A percentile compares a stretch with the other conserved stretches of the same genome.
phyloP scores from a whole-genome alignment of 2,888 invertebrate genomes.

The Macropis europaea region DNA sequence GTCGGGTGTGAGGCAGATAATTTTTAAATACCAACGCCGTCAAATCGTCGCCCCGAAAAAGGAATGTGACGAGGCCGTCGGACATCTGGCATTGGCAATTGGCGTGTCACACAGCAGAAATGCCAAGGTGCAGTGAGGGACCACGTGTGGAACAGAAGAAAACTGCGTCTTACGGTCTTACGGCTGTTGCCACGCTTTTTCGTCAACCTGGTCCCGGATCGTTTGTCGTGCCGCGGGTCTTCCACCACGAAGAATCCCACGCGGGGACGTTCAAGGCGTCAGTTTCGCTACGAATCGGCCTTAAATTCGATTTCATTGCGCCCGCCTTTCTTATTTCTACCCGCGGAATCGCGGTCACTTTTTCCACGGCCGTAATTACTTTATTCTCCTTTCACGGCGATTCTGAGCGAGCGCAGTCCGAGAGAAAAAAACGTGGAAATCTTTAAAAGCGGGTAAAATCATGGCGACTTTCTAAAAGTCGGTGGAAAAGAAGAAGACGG shows the following conservation, averaged over 20 bases:
- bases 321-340: constrained; percentile 14
- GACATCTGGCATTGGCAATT: constrained; percentile 66
- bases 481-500: no score
- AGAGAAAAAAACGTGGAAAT: neutral
- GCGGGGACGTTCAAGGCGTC: constrained; percentile 25
- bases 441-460: neutral
- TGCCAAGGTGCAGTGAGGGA: constrained; percentile 44
- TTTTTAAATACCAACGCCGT: constrained; percentile 55
- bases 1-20: constrained; percentile 33
- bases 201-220: constrained; percentile 50
- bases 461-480: no score
- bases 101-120: constrained; percentile 65
- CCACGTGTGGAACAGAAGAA: constrained; percentile 47
- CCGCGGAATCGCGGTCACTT: constrained; percentile 26
- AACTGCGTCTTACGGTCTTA: constrained; percentile 41
- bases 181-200: constrained; percentile 48
- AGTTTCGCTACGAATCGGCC: constrained; percentile 45
- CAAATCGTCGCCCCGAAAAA: constrained; percentile 62
- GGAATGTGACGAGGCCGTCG: constrained; percentile 59
- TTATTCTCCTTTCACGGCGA: constrained; percentile 36
- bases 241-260: constrained; percentile 39
- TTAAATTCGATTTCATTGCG: constrained; percentile 47
- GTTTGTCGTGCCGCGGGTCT: constrained; percentile 55
- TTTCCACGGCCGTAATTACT: constrained; percentile 49
- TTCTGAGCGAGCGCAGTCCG: neutral